phyloP scores from a whole-genome alignment of 1,140 invertebrate species.

The Diploscapter pachys region DNA sequence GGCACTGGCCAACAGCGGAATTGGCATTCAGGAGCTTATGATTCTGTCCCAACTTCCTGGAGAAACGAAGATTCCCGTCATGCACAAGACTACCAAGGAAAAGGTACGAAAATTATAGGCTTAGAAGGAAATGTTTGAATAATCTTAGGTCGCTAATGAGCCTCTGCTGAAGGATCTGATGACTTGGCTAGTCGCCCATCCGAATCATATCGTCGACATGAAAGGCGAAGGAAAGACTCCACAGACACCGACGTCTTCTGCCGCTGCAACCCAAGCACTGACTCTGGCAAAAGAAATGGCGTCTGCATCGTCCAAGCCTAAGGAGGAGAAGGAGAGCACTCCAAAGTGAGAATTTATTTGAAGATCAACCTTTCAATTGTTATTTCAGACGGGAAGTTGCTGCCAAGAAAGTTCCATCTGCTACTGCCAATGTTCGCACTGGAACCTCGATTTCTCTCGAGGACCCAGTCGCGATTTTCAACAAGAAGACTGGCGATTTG shows the following conservation, averaged over 20 bases:
- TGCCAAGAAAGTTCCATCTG: background rate
- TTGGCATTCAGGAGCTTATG: no score
- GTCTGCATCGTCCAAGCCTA: background rate
- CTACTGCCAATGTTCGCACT: slow-evolving; percentile 19
- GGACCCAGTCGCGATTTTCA: slow-evolving; percentile 38
- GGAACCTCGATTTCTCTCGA: slow-evolving; percentile 10
- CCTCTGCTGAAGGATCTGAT: background rate
- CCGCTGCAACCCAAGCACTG: no score
- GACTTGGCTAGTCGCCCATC: no score
- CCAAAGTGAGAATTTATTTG: background rate
- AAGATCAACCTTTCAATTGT: background rate
- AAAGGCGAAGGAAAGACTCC: no score
- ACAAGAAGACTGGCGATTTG: slow-evolving; percentile 48
- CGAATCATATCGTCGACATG: no score
- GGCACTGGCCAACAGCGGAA: background rate
- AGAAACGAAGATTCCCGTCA: background rate
- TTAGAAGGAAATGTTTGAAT: slow-evolving; percentile 7
- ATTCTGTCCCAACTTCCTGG: background rate
- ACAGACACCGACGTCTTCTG: no score
- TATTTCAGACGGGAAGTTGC: background rate
- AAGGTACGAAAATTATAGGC: background rate
- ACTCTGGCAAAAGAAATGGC: background rate
- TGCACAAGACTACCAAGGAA: slow-evolving; percentile 1
- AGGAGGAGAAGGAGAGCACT: background rate
- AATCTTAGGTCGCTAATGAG: background rate